Base-by-base conservation (phyloP, 2,797 vertebrate species). In the Hephaestus fuliginosus region DNA sequence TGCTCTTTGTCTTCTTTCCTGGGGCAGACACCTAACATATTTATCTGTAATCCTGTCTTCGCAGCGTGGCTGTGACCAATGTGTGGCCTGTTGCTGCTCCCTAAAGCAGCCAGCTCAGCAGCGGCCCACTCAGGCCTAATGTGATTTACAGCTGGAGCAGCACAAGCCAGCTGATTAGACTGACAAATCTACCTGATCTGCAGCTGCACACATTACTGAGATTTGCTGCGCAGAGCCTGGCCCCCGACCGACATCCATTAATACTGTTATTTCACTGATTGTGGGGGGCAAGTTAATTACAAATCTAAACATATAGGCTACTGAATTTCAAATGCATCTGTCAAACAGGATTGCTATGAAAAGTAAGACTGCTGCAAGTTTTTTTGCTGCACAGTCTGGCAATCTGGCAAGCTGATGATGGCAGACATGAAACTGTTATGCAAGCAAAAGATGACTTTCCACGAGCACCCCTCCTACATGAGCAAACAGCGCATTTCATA, bases 11-110 rank as follows among this genome's bases (percentile, higher is more conserved):
- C 91, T 83, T 87, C 80, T 87, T 82, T 87, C 88, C 88, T 53
- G 80, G 84, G 91, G 91, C 93, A 81, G 91, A 92, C 91, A 91
- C 90, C 92, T 91, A 90, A 92, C 91, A 90, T 92, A 91, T 92
- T 95, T 93, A 93, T 94, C 90, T 89, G 86, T 92, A 94, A 95
- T 94, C 92, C 80, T 92, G 90, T 93, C 90, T 86, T 66, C 71
- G 3, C 81, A 81, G 90, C 86, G 36, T 90, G 81, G 82, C 93
- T 82, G 92, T 95, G 93, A 93, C 95, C 93, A 91, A 92, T 91
- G 87, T 52, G 84, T 82, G 91, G 90, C 91, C 90, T 85, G 90
- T 83, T 88, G 87, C 86, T 85, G 89, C 87, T 84, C 86, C 86
- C 78, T 72, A 56, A 74, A 89, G 89, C 89, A 86, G 88, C 85